These are phyloP conservation scores for Apoda limacodes DNA, from an alignment of 2,888 invertebrate genomes.

Conservation along the genomic window DNA sequence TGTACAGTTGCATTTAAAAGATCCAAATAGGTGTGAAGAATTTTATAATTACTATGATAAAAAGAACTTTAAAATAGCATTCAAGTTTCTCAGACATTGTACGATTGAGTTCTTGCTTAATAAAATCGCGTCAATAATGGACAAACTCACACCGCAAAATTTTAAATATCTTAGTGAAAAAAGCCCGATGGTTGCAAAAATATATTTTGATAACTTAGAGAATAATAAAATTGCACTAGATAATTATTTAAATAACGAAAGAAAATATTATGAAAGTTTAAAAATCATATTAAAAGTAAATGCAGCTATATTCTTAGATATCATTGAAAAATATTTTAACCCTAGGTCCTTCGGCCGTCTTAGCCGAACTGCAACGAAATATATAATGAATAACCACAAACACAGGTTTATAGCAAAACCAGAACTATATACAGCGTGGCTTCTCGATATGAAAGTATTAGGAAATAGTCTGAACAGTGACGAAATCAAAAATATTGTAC, in stretches of 20 bases:
- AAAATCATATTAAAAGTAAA: slow-evolving; percentile 32
- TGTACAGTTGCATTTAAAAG: slow-evolving; percentile 28
- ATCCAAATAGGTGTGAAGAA: slow-evolving; percentile 27
- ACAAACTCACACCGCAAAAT: slow-evolving; percentile 29
- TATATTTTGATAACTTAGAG: slow-evolving; percentile 32
- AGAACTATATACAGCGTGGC: slow-evolving; percentile 32
- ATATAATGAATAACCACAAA: slow-evolving; percentile 31
- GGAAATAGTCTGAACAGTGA: slow-evolving; percentile 27
- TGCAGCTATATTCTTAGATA: slow-evolving; percentile 29
- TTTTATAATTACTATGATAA: slow-evolving; percentile 36
- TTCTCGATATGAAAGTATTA: slow-evolving; percentile 31
- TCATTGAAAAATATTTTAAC: slow-evolving; percentile 33
- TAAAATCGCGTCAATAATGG: slow-evolving; percentile 26
- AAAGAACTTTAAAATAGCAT: slow-evolving; percentile 25
- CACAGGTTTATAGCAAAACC: slow-evolving; percentile 29
- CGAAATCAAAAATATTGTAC: slow-evolving; percentile 32
- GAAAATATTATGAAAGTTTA: slow-evolving; percentile 27
- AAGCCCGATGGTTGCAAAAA: slow-evolving; percentile 27
- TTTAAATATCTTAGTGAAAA: slow-evolving; percentile 36
- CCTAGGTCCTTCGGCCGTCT: slow-evolving; percentile 16
- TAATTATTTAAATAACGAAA: slow-evolving; percentile 22
- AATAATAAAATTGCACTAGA: slow-evolving; percentile 21
- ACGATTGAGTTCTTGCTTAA: slow-evolving; percentile 26
- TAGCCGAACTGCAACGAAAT: slow-evolving; percentile 26
- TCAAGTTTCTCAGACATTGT: slow-evolving; percentile 35